Conservation (phyloP, 2,888 invertebrate genomes). For the Lochmaea capreae region DNA sequence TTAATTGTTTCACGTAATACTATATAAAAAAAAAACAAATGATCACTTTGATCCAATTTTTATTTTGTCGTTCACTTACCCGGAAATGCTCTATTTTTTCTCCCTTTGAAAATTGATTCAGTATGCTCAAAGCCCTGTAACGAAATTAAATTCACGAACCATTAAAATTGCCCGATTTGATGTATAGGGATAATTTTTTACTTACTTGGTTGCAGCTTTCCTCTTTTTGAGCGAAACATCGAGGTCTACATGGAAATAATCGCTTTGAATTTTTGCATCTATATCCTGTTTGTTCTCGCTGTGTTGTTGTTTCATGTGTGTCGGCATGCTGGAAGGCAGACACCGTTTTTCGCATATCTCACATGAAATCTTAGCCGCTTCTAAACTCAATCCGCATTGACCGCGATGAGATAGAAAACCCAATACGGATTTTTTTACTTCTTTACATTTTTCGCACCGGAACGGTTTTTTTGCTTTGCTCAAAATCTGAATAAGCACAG, state of each 20-base stretch:
- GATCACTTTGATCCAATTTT: slow-evolving; percentile 1
- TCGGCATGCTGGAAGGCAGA: slow-evolving; percentile 70
- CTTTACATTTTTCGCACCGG: slow-evolving; percentile 69
- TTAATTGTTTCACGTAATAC: slow-evolving; percentile 45
- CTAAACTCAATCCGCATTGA: slow-evolving; percentile 71
- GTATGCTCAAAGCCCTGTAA: slow-evolving; percentile 33
- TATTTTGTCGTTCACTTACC: not conserved
- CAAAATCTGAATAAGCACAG: slow-evolving; percentile 66
- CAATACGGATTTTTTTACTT: slow-evolving; percentile 66
- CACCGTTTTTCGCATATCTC: slow-evolving; percentile 68
- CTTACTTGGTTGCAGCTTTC: slow-evolving; percentile 50
- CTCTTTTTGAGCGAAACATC: slow-evolving; percentile 34
- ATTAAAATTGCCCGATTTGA: not conserved
- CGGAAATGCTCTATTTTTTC: slow-evolving; percentile 1
- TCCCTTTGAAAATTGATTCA: slow-evolving; percentile 18
- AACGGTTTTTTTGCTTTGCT: slow-evolving; percentile 65
- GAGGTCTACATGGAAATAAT: slow-evolving; percentile 34
- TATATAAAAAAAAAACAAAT: slow-evolving; percentile 41
- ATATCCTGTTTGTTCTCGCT: not conserved
- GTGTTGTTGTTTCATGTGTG: slow-evolving; percentile 66
- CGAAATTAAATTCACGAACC: not conserved
- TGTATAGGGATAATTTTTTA: not conserved
- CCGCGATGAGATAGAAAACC: slow-evolving; percentile 74
- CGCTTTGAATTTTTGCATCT: slow-evolving; percentile 22
- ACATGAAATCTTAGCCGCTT: slow-evolving; percentile 69